Evolutionary conservation across 2,888 invertebrate species (phyloP), one percentile per base, ranked within the genome.

Genomic region (Dexiosoma caninum): DNA sequence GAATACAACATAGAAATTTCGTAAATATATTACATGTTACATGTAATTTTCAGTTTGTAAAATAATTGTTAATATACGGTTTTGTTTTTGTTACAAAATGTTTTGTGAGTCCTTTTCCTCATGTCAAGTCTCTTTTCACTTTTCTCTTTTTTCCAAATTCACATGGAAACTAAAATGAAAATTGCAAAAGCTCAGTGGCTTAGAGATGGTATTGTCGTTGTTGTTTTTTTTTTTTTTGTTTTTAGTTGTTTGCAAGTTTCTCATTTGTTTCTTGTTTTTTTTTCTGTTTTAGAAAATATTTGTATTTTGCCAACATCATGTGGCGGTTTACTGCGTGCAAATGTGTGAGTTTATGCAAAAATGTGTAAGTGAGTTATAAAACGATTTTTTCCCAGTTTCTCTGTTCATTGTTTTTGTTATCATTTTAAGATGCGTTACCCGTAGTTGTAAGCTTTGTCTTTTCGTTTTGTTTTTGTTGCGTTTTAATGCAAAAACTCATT

Each of bases 401-500:
- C 23, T 40, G 70, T 53, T 57, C n/a, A 2, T 8, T 9, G 10
- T 12, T 21, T 2, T n/a, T n/a, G n/a, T 46, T 62, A 27, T 27
- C 6, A 27, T 16, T 19, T 57, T n/a, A 64, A 30, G 42, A 55
- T 74, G 64, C 74, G 23, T 55, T 78, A 53, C 57, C 67, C 21
- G 30, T n/a, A 53, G 51, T 78, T 57, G 55, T 49, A 32, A 64
- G 62, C 64, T 55, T 53, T 76, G 27, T 62, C 14, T 53, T 35
- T 66, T 66, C n/a, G n/a, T n/a, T n/a, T n/a, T n/a, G n/a, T 60
- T 51, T 40, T 40, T 71, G 60, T n/a, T 19, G 44, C 37, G 46
- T 74, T 69, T 62, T 72, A 72, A 76, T 77, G 81, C 79, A 81
- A 82, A 78, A 83, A 81, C 83, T 82, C 83, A 83, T 83, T 82